Evolutionary conservation across 1,140 invertebrate genomes (phyloP).

Genomic region (Drosophila repleta): DNA sequence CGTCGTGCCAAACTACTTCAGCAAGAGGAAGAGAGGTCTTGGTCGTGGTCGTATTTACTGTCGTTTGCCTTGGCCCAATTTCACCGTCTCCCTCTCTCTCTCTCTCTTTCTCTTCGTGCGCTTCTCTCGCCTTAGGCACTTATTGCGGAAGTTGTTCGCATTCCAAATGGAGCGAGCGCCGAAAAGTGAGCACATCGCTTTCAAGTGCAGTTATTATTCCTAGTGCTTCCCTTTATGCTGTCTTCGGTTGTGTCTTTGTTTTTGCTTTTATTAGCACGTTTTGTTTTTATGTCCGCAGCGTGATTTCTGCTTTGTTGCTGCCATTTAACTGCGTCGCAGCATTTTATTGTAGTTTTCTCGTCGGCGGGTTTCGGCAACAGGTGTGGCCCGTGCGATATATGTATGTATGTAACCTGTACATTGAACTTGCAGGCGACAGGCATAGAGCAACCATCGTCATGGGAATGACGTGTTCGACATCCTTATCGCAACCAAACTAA

Average conservation of each 20-base stretch:
- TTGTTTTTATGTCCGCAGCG: constrained; percentile 74
- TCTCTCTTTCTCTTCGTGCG: neutral
- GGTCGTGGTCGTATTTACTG: constrained; percentile 20
- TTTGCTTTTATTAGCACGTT: constrained; percentile 78
- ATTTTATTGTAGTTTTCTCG: constrained; percentile 62
- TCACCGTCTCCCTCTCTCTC: constrained; percentile 13
- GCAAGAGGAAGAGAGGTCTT: constrained; percentile 12
- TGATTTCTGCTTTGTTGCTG: constrained; percentile 65
- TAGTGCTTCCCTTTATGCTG: constrained; percentile 23
- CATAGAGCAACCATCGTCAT: constrained; percentile 24
- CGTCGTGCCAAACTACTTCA: constrained; percentile 29
- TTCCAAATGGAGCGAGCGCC: constrained; percentile 21
- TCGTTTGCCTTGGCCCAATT: constrained; percentile 74
- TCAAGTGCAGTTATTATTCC: constrained; percentile 15
- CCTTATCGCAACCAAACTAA: constrained; percentile 51
- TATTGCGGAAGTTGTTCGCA: constrained; percentile 45
- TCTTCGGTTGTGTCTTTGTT: constrained; percentile 31
- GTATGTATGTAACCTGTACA: constrained; percentile 41
- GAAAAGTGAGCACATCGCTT: constrained; percentile 6
- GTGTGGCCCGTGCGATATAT: constrained; percentile 53
- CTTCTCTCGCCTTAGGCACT: constrained; percentile 15
- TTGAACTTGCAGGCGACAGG: constrained; percentile 52
- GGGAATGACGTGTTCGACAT: constrained; percentile 66
- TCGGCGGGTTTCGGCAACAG: constrained; percentile 64
- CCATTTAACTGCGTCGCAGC: constrained; percentile 68